These are phyloP conservation scores for Poeciliopsis infans DNA, from an alignment of 2,797 vertebrate species.

Conservation along the genomic window DNA sequence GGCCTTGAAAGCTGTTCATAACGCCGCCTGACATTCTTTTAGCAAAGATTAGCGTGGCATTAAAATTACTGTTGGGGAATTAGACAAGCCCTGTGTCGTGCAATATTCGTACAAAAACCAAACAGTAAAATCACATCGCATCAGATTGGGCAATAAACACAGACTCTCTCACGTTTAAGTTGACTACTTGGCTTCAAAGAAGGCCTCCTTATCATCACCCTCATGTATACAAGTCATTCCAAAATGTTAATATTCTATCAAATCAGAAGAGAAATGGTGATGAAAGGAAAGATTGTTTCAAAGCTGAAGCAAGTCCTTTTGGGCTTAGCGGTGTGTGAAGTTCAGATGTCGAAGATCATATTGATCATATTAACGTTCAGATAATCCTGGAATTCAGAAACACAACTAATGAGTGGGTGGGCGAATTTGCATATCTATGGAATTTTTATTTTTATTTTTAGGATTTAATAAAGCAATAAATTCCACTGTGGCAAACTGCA, in stretches of 20 bases:
- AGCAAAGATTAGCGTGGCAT: neutral
- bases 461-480: neutral
- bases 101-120: neutral
- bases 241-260: neutral
- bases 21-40: neutral
- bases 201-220: neutral
- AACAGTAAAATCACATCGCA: neutral
- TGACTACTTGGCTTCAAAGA: neutral
- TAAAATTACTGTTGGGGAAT: neutral
- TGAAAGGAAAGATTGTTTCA: neutral
- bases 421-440: neutral
- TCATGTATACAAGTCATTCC: neutral
- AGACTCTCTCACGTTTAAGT: neutral
- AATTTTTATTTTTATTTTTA: neutral
- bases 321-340: neutral
- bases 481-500: neutral
- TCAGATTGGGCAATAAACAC: neutral
- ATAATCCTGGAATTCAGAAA: neutral
- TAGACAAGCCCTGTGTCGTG: neutral
- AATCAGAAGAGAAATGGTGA: neutral
- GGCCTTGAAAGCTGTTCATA: neutral
- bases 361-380: neutral
- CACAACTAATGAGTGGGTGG: neutral
- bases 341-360: neutral
- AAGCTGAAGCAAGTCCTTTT: neutral